A percentile compares a stretch with the other conserved stretches of the same genome.
phyloP scores from a whole-genome alignment of 2,113 vertebrate genomes.

The Ariopsis seemanni region DNA sequence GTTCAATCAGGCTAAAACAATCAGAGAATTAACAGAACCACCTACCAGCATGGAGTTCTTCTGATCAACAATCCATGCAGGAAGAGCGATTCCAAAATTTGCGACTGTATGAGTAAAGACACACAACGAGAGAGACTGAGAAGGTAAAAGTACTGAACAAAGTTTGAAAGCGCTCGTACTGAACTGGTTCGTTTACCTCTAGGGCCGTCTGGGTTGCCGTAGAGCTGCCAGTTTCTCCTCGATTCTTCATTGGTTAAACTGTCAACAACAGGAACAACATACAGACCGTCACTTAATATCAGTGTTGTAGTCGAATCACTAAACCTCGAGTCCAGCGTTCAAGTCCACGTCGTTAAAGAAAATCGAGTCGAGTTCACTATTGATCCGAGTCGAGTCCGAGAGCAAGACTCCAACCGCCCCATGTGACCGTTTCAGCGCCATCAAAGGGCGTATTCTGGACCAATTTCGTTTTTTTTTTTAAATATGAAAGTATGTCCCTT shows the following conservation, averaged over 20 bases:
- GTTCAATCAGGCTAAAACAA: not conserved
- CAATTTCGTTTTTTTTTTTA: no score
- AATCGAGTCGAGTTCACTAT: no score
- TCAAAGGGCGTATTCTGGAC: no score
- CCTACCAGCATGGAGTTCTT: constrained; percentile 98
- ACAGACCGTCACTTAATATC: not conserved
- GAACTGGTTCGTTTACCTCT: constrained; percentile 75
- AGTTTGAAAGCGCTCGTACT: not conserved
- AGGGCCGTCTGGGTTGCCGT: constrained; percentile 95
- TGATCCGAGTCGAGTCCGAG: no score
- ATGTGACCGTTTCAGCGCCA: no score
- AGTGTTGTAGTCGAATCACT: no score
- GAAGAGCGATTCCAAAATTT: constrained; percentile 94
- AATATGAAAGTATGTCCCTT: no score
- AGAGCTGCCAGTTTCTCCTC: constrained; percentile 87
- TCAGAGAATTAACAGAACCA: constrained; percentile 7
- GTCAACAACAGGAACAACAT: constrained; percentile 18
- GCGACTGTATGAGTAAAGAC: constrained; percentile 73
- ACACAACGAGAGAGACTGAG: not conserved
- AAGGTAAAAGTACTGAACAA: not conserved
- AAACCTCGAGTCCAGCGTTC: no score
- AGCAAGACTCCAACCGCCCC: no score
- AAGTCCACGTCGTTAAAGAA: no score
- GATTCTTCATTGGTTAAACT: constrained; percentile 96
- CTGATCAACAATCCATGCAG: constrained; percentile 99